These are phyloP conservation scores for Phalacrocorax aristotelis DNA, from an alignment of 2,113 vertebrate species.

Conservation along the genomic window DNA sequence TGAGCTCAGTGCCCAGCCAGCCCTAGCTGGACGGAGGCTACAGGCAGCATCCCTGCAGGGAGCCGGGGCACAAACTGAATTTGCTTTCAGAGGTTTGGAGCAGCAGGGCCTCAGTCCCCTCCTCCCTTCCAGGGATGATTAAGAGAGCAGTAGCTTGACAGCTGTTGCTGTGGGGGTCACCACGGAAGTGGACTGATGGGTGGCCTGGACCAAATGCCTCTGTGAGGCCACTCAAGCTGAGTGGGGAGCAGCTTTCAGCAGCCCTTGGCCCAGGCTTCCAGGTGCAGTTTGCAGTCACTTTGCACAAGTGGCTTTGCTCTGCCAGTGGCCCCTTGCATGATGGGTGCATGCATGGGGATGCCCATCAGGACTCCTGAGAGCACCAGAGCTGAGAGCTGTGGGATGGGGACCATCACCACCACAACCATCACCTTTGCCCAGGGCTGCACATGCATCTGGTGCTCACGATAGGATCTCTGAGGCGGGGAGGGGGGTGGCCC, in stretches of 20 bases:
- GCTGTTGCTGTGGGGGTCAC: fast-evolving
- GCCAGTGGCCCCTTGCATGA: neutral
- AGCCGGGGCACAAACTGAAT: fast-evolving
- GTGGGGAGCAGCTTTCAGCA: neutral
- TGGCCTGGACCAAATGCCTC: neutral
- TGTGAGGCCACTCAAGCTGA: fast-evolving
- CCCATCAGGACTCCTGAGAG: neutral
- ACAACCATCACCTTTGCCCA: neutral
- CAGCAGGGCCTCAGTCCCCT: neutral
- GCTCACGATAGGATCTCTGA: neutral
- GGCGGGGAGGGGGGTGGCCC: neutral
- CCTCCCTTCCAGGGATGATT: neutral
- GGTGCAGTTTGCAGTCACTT: neutral
- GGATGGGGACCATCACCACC: neutral
- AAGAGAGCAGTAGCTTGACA: neutral
- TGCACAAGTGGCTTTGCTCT: neutral
- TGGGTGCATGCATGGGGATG: neutral
- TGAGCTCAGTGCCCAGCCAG: fast-evolving
- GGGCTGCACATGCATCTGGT: fast-evolving
- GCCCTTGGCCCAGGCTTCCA: neutral
- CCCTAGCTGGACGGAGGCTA: fast-evolving
- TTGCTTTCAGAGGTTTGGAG: neutral
- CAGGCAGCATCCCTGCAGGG: neutral
- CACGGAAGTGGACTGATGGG: neutral
- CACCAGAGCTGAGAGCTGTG: fast-evolving